A percentile compares a stretch with the other conserved stretches of the same genome.
phyloP scores from a whole-genome alignment of 2,797 vertebrate genomes.

The Parotocinclus haroldoi region DNA sequence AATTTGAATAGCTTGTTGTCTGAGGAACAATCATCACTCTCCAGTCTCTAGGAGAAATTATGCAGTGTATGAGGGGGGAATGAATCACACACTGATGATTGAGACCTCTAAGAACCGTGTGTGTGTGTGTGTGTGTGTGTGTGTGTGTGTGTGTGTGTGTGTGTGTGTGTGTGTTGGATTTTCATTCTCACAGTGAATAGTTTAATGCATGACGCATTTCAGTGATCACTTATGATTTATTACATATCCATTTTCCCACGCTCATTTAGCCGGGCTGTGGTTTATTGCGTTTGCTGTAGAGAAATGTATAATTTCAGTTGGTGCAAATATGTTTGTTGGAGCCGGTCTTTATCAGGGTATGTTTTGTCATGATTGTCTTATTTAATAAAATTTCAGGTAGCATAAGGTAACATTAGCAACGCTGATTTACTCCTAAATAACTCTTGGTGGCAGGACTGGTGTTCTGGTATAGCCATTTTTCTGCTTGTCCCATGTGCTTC shows the following conservation, averaged over 20 bases:
- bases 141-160: neutral
- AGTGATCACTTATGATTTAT: neutral
- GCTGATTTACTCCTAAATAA: too few relatives aligned
- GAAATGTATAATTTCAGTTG: too few relatives aligned
- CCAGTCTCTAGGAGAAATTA: conserved; percentile 25
- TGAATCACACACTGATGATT: conserved; percentile 12
- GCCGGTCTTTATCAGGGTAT: too few relatives aligned
- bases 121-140: conserved; percentile 17
- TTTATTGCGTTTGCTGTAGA: neutral
- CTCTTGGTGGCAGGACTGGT: too few relatives aligned
- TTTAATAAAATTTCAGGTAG: too few relatives aligned
- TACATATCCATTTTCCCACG: neutral
- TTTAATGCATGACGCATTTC: neutral
- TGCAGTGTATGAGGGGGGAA: conserved; percentile 23
- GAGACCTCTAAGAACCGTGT: conserved; percentile 1
- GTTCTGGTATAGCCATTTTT: too few relatives aligned
- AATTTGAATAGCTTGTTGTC: conserved; percentile 30
- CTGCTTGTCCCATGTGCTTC: too few relatives aligned
- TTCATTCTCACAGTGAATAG: neutral
- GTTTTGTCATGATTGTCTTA: too few relatives aligned
- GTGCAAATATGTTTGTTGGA: too few relatives aligned
- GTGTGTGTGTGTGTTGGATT: conserved; percentile 7
- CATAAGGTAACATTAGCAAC: too few relatives aligned
- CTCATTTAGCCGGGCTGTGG: neutral
- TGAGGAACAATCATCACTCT: conserved; percentile 25